Evolutionary conservation across 2,113 vertebrate genomes (phyloP), one percentile per base, ranked within the genome.

Genomic region (Phocoena sinus): DNA sequence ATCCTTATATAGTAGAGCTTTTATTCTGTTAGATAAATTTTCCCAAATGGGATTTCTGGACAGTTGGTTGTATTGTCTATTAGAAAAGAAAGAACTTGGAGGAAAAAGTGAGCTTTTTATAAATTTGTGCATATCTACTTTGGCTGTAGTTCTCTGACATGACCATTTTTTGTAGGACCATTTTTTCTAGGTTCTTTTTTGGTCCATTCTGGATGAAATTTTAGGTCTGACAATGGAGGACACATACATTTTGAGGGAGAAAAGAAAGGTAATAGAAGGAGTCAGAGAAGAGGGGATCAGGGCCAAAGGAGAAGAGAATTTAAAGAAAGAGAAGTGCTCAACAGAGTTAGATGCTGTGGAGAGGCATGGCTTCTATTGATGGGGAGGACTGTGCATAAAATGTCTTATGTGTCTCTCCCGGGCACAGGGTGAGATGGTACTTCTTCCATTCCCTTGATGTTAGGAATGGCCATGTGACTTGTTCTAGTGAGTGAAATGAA

Each of bases 21-120:
- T 88, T 87, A 71, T 84, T 94, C 41, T 95, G 28, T 53, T 93
- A 95, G 60, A 73, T n/a, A 86, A 67, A 77, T 85, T 91, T 79
- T 71, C 13, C 28, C 76, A 95, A 63, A 73, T 89, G 8, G 20
- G 21, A 60, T 89, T 89, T 97, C 73, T 73, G 28, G 60, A 67
- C 5, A 67, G 28, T 38, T 93, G 73, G 28, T 79, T 92, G 8
- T 92, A 41, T 94, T 97, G 25, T n/a, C 56, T 92, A 68, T 63
- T 94, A 63, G 89, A 70, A 70, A 97, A 88, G 60, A 91, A 95
- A 83, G 41, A 53, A 53, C n/a, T 86, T 87, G 28, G 23, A 74
- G 20, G 79, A 73, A 84, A 80, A 77, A 7, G 33, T 4, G 10
- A 21, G 1, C 41, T 53, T 91, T 86, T 74, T 9, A 7, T 67